Evolutionary conservation across 2,113 vertebrate genomes (phyloP).

Genomic region (Arenaria interpres): DNA sequence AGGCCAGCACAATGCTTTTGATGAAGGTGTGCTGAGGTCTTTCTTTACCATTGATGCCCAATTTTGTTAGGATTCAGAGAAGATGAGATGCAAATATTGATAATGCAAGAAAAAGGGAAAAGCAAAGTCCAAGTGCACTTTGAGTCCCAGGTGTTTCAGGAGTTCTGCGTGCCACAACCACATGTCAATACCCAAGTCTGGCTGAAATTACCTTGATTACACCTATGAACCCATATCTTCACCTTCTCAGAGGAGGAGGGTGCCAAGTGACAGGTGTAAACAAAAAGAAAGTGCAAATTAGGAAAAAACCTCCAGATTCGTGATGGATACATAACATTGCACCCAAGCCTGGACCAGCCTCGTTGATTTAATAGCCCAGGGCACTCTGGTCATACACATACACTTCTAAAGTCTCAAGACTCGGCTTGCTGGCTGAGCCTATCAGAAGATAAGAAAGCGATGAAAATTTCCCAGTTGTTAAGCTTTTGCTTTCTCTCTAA

Average conservation of each 20-base stretch:
- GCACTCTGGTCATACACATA: not conserved
- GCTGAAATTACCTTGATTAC: not conserved
- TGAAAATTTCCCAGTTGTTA: not conserved
- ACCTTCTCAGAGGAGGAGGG: not conserved
- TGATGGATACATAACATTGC: not conserved
- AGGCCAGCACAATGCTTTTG: not conserved
- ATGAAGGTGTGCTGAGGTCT: not conserved
- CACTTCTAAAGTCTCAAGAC: not conserved
- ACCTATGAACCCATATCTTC: not conserved
- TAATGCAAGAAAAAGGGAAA: not conserved
- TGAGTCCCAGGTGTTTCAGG: not conserved
- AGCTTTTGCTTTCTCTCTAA: not conserved
- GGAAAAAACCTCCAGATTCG: not conserved
- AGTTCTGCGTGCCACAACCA: not conserved
- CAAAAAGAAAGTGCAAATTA: not conserved
- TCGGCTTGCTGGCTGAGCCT: not conserved
- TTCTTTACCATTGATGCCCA: not conserved
- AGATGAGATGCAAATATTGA: not conserved
- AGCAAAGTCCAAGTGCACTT: not conserved
- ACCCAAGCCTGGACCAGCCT: not conserved
- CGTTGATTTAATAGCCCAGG: not conserved
- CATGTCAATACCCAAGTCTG: not conserved
- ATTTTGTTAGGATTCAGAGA: not conserved
- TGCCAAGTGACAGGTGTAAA: not conserved
- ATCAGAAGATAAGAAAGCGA: not conserved